Evolutionary conservation across 2,797 vertebrate species (phyloP), one percentile per base, ranked within the genome.

Genomic region (Neopelma chrysocephalum): DNA sequence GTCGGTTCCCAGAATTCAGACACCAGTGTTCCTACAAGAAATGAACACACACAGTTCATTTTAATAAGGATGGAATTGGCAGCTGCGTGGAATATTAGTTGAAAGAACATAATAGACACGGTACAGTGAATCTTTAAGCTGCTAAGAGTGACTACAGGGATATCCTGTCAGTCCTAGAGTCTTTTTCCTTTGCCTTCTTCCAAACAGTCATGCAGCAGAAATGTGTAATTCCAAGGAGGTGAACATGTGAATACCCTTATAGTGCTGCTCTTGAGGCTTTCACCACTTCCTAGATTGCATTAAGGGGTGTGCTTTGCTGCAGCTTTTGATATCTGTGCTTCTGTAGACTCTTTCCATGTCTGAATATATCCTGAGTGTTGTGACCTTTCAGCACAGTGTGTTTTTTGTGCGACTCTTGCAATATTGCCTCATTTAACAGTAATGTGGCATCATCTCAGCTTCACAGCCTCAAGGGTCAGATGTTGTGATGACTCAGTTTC

Each of bases 1-100:
- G 38, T 53, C 91, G 51, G 89, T 97, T 96, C 95, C 92, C 95
- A 97, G 95, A 92, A 96, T 96, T 95, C 75, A 93, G 82, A 92
- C 79, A 94, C 61, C 68, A 93, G 76, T 66, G 77, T 71, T 96
- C 79, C 79, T 96, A 87, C 65, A 58, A 96, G 89, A 92, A 95
- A 93, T 78, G 91, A 96, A 88, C 94, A 97, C 78, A 86, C 82
- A 60, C 3, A 91, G 88, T 92, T 95, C 61, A 0, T 88, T 95
- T 96, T 93, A 93, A 90, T 93, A 90, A 87, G 89, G 70, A 69
- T 89, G 65, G 38, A 95, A 93, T 81, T 90, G 93, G 88, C 88
- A 95, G 88, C 84, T 69, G 81, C 3, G 0, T 70, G 14, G 58
- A 92, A 48, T 84, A 89, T 91, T 89, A 96, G 71, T 94, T 95